A percentile compares a stretch with the other conserved stretches of the same genome.
Evolutionary conservation across 2,888 invertebrate genomes (phyloP).

Genomic region (Ophion ventricosus): DNA sequence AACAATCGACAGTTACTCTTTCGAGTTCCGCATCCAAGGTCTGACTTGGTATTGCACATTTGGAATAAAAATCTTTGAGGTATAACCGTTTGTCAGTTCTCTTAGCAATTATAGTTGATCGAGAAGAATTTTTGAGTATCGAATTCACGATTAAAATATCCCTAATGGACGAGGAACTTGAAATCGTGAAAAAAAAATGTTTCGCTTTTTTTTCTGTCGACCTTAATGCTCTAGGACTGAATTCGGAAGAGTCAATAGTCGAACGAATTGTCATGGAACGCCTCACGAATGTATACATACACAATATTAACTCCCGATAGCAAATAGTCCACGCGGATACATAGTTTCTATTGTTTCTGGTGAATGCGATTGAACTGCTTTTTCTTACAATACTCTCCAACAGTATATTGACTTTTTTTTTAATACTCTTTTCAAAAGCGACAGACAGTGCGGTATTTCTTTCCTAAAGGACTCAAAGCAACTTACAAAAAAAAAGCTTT

Average conservation of each 20-base stretch:
- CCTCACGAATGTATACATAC: conserved; percentile 12
- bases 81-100: too few species aligned
- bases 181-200: neutral
- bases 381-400: conserved; percentile 37
- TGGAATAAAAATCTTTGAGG: too few species aligned
- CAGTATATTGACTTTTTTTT: neutral
- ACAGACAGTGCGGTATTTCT: conserved; percentile 57
- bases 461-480: conserved; percentile 9
- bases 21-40: too few species aligned
- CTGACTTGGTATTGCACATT: too few species aligned
- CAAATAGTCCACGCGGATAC: conserved; percentile 19
- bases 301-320: conserved; percentile 1
- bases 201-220: neutral
- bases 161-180: too few species aligned
- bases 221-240: neutral
- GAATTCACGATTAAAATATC: too few species aligned
- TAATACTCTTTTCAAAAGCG: conserved; percentile 34
- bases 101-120: too few species aligned
- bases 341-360: conserved; percentile 27
- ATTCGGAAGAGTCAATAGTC: neutral
- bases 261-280: neutral
- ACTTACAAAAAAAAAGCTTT: conserved; percentile 22
- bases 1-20: neutral
- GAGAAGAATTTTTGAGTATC: too few species aligned
- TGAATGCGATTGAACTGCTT: conserved; percentile 58